Base-by-base conservation (phyloP, 2,113 vertebrate species). In the Laterallus jamaicensis region DNA sequence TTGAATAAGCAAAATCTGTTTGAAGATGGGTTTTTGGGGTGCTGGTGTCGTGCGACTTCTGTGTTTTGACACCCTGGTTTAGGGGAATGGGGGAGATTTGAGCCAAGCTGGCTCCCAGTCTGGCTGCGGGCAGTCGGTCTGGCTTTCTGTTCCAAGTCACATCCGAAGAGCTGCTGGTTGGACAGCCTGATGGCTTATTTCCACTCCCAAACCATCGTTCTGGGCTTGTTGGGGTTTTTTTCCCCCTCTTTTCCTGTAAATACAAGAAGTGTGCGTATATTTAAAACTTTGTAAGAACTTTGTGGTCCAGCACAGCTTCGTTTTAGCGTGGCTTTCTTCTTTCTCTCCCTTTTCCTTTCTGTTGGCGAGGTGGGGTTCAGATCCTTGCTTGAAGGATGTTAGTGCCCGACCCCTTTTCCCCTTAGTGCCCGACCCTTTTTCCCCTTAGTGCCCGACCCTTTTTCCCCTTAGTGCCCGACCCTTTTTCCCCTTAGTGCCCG, bases 271-370 rank as follows among this genome's bases (percentile, higher is more conserved):
- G 42, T 2, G 44, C 16, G 4, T 84, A 3, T 71, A 14, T 92
- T 93, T 95, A 69, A 64, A 93, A 95, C 82, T 93, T 80, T 11
- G 16, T 5, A 39, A 59, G 17, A 96, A 95, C 85, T 96, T 68
- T 21, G 69, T 66, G 76, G 19, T 68, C 55, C 32, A 19, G 54
- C 69, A 67, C 31, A 62, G 67, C 70, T 95, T 88, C 3, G 2
- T 82, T 81, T 69, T 28, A 58, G 2, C 4, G 37, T 12, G 13
- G 2, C 21, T 79, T 55, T 70, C 67, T 42, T 13, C 12, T 37
- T 85, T 39, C 2, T 88, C 75, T 47, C 16, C 22, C 31, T 8
- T 3, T 42, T 49, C 32, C 18, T 69, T 58, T 18, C 37, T 40
- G 19, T 42, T 81, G 58, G 29, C 0, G 2, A 60, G 18, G 2